Percentiles rank a stretch among this genome's conserved stretches.
Evolutionary conservation across 1,140 invertebrate species (phyloP).

Genomic region (Paraescarpia echinospica): DNA sequence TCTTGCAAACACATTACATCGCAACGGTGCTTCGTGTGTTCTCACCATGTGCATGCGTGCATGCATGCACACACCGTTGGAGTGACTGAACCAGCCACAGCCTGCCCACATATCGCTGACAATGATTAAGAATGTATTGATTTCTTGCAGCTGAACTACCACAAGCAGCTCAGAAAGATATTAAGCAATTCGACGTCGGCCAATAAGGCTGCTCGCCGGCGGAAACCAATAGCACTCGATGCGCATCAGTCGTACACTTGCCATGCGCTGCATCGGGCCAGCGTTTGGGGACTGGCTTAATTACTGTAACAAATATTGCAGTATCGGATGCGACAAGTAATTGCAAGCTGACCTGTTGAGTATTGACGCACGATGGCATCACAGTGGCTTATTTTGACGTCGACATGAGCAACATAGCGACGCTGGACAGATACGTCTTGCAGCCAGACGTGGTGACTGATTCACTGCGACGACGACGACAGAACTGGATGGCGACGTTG

Average conservation of each 20-base stretch:
- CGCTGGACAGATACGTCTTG: neutral
- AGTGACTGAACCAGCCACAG: neutral
- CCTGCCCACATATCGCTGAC: neutral
- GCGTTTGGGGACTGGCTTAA: neutral
- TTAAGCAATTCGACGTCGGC: neutral
- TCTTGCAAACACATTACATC: neutral
- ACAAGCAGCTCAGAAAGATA: neutral
- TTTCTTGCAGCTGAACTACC: neutral
- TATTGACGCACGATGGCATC: neutral
- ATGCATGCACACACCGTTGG: neutral
- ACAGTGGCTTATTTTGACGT: neutral
- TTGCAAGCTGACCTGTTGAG: neutral
- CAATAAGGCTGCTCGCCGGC: neutral
- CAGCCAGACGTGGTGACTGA: neutral
- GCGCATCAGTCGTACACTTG: neutral
- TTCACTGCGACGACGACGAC: neutral
- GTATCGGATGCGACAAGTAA: neutral
- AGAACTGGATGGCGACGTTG: neutral
- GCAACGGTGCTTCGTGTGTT: neutral
- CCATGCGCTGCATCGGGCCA: neutral
- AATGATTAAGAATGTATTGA: conserved; percentile 6
- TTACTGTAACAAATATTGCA: neutral
- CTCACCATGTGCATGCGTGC: neutral
- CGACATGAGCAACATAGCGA: neutral
- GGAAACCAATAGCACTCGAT: neutral